Conservation (phyloP, 2,113 vertebrate genomes). For the Protobothrops mucrosquamatus region DNA sequence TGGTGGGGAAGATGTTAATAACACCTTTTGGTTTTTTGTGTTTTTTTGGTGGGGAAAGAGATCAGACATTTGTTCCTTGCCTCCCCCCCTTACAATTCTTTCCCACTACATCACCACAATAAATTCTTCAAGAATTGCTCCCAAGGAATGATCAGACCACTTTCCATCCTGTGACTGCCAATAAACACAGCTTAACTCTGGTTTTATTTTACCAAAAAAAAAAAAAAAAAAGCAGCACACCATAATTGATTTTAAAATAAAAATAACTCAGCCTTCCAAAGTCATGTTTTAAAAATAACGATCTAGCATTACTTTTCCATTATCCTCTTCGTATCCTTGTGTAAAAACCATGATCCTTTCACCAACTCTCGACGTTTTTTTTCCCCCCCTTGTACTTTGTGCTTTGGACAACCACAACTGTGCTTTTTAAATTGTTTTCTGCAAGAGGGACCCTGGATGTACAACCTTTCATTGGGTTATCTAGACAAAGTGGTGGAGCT, state of each 20-base stretch:
- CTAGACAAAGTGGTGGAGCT: background rate
- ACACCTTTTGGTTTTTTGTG: background rate
- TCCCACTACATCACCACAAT: background rate
- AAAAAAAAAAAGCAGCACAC: constrained; percentile 30
- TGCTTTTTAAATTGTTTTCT: background rate
- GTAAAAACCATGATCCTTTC: background rate
- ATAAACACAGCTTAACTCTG: constrained; percentile 4
- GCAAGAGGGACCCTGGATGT: background rate
- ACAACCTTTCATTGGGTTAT: background rate
- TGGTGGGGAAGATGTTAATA: rapidly evolving
- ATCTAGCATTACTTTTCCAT: constrained; percentile 36
- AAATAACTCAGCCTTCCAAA: constrained; percentile 40
- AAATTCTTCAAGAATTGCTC: background rate
- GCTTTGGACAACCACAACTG: background rate
- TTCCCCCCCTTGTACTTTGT: background rate
- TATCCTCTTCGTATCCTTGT: constrained; percentile 30
- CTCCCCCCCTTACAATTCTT: no score
- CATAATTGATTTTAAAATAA: constrained; percentile 63
- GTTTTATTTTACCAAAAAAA: constrained; percentile 1
- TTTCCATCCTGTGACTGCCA: constrained; percentile 20
- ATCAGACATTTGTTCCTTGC: background rate
- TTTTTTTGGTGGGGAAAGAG: background rate
- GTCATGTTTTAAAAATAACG: constrained; percentile 40
- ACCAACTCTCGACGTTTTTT: background rate
- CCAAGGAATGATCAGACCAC: background rate